Percentiles rank a stretch among this genome's conserved stretches.
Evolutionary conservation across 2,113 vertebrate species (phyloP).

Genomic region (Tamias sibiricus): DNA sequence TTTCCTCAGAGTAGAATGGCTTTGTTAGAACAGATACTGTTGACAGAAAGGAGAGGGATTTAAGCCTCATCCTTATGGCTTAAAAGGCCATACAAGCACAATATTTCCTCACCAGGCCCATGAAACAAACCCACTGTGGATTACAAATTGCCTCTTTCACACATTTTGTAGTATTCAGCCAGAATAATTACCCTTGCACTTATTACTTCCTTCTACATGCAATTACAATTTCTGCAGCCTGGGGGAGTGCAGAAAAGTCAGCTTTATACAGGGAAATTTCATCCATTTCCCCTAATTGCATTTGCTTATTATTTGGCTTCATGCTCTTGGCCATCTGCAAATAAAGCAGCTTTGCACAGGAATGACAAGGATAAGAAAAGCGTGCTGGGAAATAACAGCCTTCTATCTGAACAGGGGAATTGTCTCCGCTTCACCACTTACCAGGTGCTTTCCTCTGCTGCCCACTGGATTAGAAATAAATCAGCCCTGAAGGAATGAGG

Average conservation of each 20-base stretch:
- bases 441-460: not conserved
- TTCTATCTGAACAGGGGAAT: not conserved
- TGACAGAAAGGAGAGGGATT: not conserved
- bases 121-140: not conserved
- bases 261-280: not conserved
- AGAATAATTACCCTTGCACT: conserved; percentile 23
- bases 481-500: not conserved
- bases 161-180: not conserved
- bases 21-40: not conserved
- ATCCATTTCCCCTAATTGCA: conserved; percentile 4
- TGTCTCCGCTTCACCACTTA: not conserved
- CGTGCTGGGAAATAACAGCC: not conserved
- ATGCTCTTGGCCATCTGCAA: conserved; percentile 18
- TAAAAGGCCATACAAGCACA: not conserved
- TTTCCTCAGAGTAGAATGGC: not conserved
- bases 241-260: not conserved
- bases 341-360: not conserved
- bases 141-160: conserved; percentile 19
- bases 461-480: not conserved
- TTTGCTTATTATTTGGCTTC: conserved; percentile 38
- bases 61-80: not conserved
- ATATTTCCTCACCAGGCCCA: not conserved
- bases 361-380: not conserved
- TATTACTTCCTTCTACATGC: not conserved
- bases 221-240: not conserved